A percentile compares a stretch with the other conserved stretches of the same genome.
phyloP scores from a whole-genome alignment of 2,113 vertebrate species.

The Platysternon megacephalum region DNA sequence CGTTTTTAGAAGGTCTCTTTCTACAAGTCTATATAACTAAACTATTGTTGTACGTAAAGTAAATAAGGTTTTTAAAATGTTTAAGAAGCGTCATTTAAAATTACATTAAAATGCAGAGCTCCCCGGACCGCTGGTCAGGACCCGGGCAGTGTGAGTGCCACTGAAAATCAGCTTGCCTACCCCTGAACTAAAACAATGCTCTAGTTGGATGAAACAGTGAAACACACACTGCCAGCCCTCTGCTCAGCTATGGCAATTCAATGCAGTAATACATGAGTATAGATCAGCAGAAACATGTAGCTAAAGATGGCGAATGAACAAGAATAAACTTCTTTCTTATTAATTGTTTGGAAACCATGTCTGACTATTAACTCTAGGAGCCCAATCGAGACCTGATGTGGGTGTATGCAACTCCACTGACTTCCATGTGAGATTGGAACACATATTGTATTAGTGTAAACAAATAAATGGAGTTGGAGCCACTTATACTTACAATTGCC shows the following conservation, averaged over 20 bases:
- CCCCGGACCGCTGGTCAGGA: too few relatives aligned
- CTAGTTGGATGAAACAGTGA: neutral
- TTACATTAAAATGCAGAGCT: too few relatives aligned
- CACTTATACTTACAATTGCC: neutral
- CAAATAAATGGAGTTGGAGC: neutral
- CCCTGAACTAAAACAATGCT: neutral
- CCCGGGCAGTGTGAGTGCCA: too few relatives aligned
- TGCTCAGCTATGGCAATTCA: constrained; percentile 35
- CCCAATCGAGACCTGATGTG: neutral
- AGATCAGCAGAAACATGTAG: constrained; percentile 40
- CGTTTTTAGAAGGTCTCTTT: too few relatives aligned
- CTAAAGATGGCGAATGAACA: neutral
- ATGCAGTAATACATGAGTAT: neutral
- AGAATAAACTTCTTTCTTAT: neutral
- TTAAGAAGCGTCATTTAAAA: too few relatives aligned
- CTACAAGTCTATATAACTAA: too few relatives aligned
- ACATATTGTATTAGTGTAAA: neutral
- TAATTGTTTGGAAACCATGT: neutral
- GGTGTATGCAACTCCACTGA: neutral
- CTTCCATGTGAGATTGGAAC: neutral
- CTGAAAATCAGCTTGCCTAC: too few relatives aligned
- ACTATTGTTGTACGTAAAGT: too few relatives aligned
- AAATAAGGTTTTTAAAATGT: too few relatives aligned
- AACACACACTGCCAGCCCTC: neutral
- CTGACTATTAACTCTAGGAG: neutral